A percentile compares a stretch with the other conserved stretches of the same genome.
Evolutionary conservation across 2,113 vertebrate species (phyloP).

Genomic region (Oncorhynchus masou): DNA sequence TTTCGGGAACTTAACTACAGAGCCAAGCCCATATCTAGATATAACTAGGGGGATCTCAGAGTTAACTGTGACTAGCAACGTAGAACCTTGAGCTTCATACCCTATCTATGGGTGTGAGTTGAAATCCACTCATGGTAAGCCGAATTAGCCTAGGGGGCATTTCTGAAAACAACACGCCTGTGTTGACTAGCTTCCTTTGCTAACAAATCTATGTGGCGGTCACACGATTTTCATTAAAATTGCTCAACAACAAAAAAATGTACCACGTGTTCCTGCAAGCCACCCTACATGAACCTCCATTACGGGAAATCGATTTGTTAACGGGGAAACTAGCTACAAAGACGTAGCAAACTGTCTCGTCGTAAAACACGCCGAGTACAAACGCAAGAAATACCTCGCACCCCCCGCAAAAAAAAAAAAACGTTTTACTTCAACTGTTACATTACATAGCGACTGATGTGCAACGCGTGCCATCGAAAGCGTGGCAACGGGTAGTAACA

Average conservation of each 20-base stretch:
- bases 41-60: neutral
- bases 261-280: constrained; percentile 53
- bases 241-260: constrained; percentile 63
- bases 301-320: constrained; percentile 4
- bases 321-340: neutral
- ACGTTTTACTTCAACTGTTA: neutral
- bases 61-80: neutral
- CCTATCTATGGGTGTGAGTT: too few relatives aligned
- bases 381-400: neutral
- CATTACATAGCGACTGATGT: neutral
- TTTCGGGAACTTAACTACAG: too few relatives aligned
- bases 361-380: neutral
- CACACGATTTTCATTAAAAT: constrained; percentile 63
- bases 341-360: neutral
- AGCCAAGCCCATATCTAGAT: neutral
- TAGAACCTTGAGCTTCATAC: neutral
- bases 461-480: neutral
- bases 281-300: constrained; percentile 3
- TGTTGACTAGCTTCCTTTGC: neutral
- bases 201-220: constrained; percentile 27
- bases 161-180: neutral
- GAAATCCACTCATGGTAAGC: neutral
- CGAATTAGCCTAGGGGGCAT: neutral
- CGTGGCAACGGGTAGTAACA: neutral
- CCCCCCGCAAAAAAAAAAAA: neutral